Evolutionary conservation across 2,888 invertebrate species (phyloP), one percentile per base, ranked within the genome.

Genomic region (Linhomoeus sp.): DNA sequence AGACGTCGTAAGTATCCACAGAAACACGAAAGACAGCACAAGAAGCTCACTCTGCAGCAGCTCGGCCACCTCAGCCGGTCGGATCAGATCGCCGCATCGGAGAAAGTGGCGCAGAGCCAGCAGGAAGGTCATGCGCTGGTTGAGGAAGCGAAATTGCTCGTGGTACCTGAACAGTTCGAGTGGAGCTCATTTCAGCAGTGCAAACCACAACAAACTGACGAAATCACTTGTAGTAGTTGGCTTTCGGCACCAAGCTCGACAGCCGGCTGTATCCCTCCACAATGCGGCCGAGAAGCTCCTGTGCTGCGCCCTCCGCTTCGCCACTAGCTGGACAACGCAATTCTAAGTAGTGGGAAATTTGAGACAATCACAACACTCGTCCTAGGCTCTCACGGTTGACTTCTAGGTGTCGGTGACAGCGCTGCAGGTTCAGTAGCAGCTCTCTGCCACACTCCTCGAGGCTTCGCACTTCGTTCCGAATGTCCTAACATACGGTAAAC

Each of bases 121-220:
- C 17, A 82, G 69, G 65, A 79, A 86, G 49, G 80, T 77, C 54
- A 83, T 72, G 41, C 80, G 72, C 62, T 87, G 86, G 0, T 79
- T 81, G 51, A 78, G 77, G 61, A 73, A 79, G 37, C 79, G 74
- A 87, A 87, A 88, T 58, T 82, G 81, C 58, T 87, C 86, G 54
- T 82, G 78, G 63, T 79, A 88, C 56, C 82, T 68, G 53, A 12
- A 52, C n/a, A 9, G 2, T 35, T 35, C 9, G 7, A 19, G 7
- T 14, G 15, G 19, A 7, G 19, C 15, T 14, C n/a, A 7, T 5
- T 7, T 17, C 9, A 39, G 39, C n/a, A 20, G 39, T n/a, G 19
- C n/a, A 39, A n/a, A n/a, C n/a, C 35, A 17, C 12, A 14, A 35
- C 35, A 17, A 35, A 14, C 35, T 17, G 35, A 35, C 35, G n/a